A percentile compares a stretch with the other conserved stretches of the same genome.
phyloP scores from a whole-genome alignment of 1,140 invertebrate genomes.

The Brachionus plicatilis region DNA sequence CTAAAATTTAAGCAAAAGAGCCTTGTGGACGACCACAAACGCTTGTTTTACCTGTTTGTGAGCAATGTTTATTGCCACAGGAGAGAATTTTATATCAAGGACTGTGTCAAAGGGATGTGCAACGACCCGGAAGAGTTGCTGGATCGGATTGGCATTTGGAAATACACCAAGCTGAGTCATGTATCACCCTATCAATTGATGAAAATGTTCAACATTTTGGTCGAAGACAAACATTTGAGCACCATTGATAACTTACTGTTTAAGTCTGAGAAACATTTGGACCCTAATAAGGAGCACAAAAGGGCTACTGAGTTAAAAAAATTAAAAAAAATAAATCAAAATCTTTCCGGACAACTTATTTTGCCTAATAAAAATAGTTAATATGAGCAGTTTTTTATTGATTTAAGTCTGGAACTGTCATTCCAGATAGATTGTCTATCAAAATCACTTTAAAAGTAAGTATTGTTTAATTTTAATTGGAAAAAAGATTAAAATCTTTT shows the following conservation, averaged over 20 bases:
- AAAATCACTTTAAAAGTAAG: background rate
- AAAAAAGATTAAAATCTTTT: background rate
- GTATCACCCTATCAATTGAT: background rate
- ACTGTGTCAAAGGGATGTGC: background rate
- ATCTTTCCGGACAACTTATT: background rate
- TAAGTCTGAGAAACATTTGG: background rate
- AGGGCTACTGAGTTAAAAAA: background rate
- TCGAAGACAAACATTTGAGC: background rate
- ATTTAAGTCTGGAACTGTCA: background rate
- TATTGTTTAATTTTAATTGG: background rate
- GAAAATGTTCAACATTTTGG: constrained; percentile 20
- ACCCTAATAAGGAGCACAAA: background rate
- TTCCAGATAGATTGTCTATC: background rate
- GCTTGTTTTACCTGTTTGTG: constrained; percentile 23
- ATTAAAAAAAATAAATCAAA: constrained; percentile 11
- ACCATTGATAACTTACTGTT: background rate
- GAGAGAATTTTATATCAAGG: background rate
- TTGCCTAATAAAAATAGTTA: constrained; percentile 12
- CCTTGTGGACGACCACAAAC: background rate
- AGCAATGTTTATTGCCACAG: background rate
- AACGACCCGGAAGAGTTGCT: background rate
- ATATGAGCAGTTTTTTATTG: background rate
- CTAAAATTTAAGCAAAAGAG: constrained; percentile 18
- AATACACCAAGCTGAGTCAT: background rate
- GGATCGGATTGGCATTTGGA: background rate